Percentiles rank a stretch among this genome's conserved stretches.
Conservation (phyloP, 2,888 invertebrate species). For the Synanthedon myopaeformis region DNA sequence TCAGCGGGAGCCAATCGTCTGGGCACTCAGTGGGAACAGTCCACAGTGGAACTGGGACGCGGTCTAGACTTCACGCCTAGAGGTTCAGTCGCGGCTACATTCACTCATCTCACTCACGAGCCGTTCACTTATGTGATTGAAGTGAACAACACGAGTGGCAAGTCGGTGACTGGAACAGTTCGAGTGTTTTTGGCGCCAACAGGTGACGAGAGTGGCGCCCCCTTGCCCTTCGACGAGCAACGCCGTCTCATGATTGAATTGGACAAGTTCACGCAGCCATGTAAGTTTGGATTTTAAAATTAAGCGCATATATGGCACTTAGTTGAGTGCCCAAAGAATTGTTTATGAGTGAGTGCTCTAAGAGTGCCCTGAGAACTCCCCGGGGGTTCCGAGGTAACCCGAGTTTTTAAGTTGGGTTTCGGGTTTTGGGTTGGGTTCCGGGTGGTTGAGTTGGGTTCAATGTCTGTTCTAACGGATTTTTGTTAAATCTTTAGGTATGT, state of each 20-base stretch:
- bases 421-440: too few relatives aligned
- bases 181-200: constrained; percentile 79
- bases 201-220: constrained; percentile 72
- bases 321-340: too few relatives aligned
- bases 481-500: too few relatives aligned
- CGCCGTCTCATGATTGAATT: constrained; percentile 76
- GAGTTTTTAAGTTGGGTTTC: too few relatives aligned
- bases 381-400: too few relatives aligned
- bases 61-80: constrained; percentile 87
- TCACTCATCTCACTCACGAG: constrained; percentile 80
- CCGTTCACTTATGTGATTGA: constrained; percentile 73
- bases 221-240: constrained; percentile 72
- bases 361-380: too few relatives aligned
- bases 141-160: constrained; percentile 68
- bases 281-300: constrained; percentile 49
- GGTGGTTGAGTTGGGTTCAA: too few relatives aligned
- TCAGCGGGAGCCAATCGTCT: constrained; percentile 69
- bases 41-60: constrained; percentile 80
- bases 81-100: constrained; percentile 77
- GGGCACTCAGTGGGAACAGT: constrained; percentile 83
- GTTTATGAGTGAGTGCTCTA: too few relatives aligned
- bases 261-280: constrained; percentile 75
- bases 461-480: too few relatives aligned
- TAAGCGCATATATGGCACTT: too few relatives aligned
- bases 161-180: constrained; percentile 70